phyloP scores from a whole-genome alignment of 2,113 vertebrate genomes.

The Cyanoramphus novaezelandiae region DNA sequence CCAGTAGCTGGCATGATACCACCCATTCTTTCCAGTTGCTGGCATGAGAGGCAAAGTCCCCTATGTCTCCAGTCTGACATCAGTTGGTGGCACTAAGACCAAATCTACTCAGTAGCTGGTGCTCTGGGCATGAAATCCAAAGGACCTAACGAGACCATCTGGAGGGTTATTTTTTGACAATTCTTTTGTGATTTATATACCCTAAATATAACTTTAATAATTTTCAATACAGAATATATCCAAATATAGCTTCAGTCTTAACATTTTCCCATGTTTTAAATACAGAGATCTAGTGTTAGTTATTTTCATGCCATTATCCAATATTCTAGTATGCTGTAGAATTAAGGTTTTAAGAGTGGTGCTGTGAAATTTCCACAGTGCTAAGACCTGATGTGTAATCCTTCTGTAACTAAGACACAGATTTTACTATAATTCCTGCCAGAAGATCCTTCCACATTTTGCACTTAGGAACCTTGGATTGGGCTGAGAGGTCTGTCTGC shows the following conservation, averaged over 20 bases:
- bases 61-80: fast-evolving
- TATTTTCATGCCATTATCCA: not conserved
- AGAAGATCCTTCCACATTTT: not conserved
- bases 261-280: not conserved
- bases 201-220: not conserved
- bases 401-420: not conserved
- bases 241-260: not conserved
- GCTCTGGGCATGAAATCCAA: not conserved
- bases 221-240: not conserved
- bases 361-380: not conserved
- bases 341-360: not conserved
- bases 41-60: not conserved
- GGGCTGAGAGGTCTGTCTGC: not conserved
- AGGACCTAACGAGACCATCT: not conserved
- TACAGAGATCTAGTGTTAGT: not conserved
- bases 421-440: not conserved
- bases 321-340: not conserved
- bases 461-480: not conserved
- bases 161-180: not conserved
- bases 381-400: not conserved
- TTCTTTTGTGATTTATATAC: not conserved
- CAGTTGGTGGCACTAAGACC: not conserved
- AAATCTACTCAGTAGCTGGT: not conserved
- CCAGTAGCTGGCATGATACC: not conserved
- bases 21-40: not conserved